A percentile compares a stretch with the other conserved stretches of the same genome.
phyloP scores from a whole-genome alignment of 1,140 invertebrate species.

The Nilaparvata lugens region DNA sequence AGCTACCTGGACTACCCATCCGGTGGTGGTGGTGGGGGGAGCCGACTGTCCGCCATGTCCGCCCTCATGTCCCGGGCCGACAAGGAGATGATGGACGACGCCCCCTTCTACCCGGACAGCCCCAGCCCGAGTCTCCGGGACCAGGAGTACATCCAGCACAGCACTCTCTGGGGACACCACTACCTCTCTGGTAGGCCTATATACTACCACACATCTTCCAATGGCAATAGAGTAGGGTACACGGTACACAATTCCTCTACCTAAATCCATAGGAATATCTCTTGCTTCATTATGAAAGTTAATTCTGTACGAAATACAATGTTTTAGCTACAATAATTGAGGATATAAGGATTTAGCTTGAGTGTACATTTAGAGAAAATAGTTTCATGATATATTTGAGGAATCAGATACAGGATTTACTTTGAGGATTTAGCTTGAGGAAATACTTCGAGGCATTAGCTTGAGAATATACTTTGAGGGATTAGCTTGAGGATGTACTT shows the following conservation, averaged over 20 bases:
- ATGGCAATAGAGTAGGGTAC: not conserved
- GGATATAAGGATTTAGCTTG: too few relatives aligned
- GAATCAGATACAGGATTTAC: too few relatives aligned
- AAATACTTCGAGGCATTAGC: too few relatives aligned
- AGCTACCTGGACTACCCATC: slow-evolving; percentile 51
- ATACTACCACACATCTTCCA: not conserved
- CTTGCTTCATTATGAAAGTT: not conserved
- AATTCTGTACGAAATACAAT: too few relatives aligned
- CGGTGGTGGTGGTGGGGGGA: too few relatives aligned
- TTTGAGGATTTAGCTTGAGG: too few relatives aligned
- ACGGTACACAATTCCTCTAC: not conserved
- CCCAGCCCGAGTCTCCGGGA: slow-evolving; percentile 70
- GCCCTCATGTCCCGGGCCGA: slow-evolving; percentile 40
- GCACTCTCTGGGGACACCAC: slow-evolving; percentile 76
- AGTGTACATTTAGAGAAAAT: too few relatives aligned
- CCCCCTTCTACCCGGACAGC: slow-evolving; percentile 44
- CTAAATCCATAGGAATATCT: not conserved
- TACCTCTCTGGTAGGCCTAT: slow-evolving; percentile 52
- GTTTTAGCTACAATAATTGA: too few relatives aligned
- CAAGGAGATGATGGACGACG: slow-evolving; percentile 43
- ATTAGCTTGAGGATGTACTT: too few relatives aligned
- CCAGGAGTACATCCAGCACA: slow-evolving; percentile 84
- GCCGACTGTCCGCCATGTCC: slow-evolving; percentile 38
- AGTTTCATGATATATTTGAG: too few relatives aligned
- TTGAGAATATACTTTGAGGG: too few relatives aligned